phyloP scores from a whole-genome alignment of 2,113 vertebrate genomes.

The Guaruba guarouba region DNA sequence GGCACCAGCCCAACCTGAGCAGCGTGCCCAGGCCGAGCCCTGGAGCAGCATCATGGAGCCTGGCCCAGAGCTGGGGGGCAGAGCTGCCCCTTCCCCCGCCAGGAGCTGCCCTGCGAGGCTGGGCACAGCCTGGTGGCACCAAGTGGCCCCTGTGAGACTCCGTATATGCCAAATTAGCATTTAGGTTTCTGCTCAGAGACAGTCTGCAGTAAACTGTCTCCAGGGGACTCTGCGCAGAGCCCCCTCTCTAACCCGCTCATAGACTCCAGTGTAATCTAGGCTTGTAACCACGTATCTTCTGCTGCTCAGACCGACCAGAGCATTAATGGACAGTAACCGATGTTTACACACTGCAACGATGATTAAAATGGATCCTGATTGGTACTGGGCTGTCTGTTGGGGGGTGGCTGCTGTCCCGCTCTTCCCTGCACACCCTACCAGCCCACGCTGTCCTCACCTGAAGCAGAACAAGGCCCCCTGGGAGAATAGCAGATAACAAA shows the following conservation, averaged over 20 bases:
- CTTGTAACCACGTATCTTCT: conserved; percentile 52
- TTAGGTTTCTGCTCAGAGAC: conserved; percentile 72
- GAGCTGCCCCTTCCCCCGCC: neutral
- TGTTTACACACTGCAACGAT: conserved; percentile 59
- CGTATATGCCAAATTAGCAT: conserved; percentile 71
- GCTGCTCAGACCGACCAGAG: conserved; percentile 36
- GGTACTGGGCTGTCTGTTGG: conserved; percentile 3
- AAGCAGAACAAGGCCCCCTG: neutral
- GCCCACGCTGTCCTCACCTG: accelerated
- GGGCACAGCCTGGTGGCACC: neutral
- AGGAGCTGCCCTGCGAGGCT: neutral
- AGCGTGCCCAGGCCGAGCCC: neutral
- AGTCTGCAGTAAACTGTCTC: conserved; percentile 32
- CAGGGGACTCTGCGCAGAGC: neutral
- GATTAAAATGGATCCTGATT: conserved; percentile 63
- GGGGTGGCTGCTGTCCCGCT: neutral
- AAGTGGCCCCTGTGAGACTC: neutral
- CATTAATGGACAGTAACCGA: conserved; percentile 55
- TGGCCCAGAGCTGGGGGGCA: neutral
- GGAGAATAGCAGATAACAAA: conserved; percentile 54
- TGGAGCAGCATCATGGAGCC: neutral
- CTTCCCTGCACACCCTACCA: accelerated
- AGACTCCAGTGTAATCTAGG: conserved; percentile 47
- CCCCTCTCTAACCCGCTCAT: conserved; percentile 54
- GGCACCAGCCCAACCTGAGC: neutral